A percentile compares a stretch with the other conserved stretches of the same genome.
phyloP scores from a whole-genome alignment of 2,113 vertebrate species.

The Smithornis capensis region DNA sequence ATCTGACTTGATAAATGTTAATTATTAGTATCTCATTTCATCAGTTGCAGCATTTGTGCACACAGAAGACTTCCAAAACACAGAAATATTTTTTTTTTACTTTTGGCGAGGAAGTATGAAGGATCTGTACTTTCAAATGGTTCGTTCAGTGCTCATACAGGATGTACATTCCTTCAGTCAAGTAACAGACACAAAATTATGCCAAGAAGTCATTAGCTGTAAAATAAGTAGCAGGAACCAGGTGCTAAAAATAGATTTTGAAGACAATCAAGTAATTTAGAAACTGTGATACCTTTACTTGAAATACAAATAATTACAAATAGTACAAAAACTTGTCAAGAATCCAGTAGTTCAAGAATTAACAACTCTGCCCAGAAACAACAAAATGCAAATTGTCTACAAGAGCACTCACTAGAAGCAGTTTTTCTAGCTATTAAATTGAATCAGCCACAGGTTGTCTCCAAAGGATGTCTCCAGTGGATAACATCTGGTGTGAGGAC shows the following conservation, averaged over 20 bases:
- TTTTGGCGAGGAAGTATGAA: background rate
- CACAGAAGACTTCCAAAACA: background rate
- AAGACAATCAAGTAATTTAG: conserved; percentile 29
- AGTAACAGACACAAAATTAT: background rate
- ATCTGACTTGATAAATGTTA: background rate
- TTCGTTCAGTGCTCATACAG: accelerated
- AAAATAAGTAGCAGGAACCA: conserved; percentile 12
- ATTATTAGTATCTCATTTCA: background rate
- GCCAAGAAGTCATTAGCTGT: conserved; percentile 14
- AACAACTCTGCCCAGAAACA: background rate
- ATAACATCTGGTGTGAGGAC: background rate
- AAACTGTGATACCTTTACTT: background rate
- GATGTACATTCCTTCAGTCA: background rate
- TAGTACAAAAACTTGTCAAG: background rate
- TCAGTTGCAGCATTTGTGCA: background rate
- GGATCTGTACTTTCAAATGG: background rate
- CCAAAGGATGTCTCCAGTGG: background rate
- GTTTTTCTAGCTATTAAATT: background rate
- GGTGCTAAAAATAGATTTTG: background rate
- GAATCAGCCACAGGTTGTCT: background rate
- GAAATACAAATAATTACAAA: background rate
- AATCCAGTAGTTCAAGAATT: conserved; percentile 11
- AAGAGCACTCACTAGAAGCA: background rate
- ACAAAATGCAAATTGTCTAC: background rate
- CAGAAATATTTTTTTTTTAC: background rate